Evolutionary conservation across 2,797 vertebrate genomes (phyloP).

Genomic region (Pipistrellus kuhlii): DNA sequence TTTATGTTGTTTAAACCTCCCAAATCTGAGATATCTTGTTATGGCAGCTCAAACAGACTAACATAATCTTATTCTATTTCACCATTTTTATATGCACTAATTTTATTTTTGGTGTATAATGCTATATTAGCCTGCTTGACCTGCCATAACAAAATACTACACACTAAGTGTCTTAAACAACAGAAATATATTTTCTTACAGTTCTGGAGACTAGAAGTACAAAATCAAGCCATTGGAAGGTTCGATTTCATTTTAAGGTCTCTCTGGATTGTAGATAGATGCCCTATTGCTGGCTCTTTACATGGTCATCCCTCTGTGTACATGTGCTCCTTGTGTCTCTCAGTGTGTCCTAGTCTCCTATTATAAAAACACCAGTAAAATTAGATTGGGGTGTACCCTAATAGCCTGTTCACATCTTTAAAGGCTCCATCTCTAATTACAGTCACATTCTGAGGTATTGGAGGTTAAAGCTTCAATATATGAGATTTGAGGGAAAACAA

Average conservation of each 20-base stretch:
- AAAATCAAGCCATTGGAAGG: neutral
- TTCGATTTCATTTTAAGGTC: slow-evolving; percentile 28
- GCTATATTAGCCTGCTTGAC: slow-evolving; percentile 10
- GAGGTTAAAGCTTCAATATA: neutral
- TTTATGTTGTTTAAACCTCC: neutral
- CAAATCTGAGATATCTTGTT: neutral
- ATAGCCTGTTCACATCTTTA: neutral
- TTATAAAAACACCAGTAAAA: neutral
- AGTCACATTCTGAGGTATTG: neutral
- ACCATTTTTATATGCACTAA: neutral
- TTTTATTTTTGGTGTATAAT: slow-evolving; percentile 4
- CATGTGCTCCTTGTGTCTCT: neutral
- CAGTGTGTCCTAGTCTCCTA: neutral
- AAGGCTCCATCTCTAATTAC: neutral
- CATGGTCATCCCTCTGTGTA: neutral
- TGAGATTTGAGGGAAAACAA: neutral
- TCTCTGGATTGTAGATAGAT: neutral
- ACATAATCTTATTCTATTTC: neutral
- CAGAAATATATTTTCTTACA: slow-evolving; percentile 18
- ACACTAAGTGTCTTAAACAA: neutral
- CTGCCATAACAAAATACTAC: neutral
- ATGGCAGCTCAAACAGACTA: neutral
- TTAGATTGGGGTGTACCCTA: neutral
- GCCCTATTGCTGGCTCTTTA: neutral
- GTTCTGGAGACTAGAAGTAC: neutral